These are phyloP conservation scores for Choloepus hoffmanni DNA, from an alignment of 2,113 vertebrate genomes.

Conservation along the genomic window DNA sequence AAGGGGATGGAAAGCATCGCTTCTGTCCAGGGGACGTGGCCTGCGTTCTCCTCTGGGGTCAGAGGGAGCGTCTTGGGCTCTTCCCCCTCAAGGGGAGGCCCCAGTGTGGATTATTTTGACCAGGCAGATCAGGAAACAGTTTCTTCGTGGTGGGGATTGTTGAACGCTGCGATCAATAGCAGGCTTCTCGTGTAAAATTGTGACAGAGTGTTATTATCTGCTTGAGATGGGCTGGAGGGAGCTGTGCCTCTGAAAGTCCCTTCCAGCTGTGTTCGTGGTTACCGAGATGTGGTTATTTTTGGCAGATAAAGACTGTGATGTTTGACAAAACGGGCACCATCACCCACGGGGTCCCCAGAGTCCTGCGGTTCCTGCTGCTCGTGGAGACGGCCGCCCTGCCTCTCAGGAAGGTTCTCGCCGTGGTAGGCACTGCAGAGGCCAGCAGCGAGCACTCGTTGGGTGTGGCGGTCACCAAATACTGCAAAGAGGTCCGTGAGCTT, in stretches of 20 bases:
- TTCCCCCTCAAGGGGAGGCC: neutral
- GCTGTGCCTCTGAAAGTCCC: neutral
- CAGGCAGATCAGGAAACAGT: neutral
- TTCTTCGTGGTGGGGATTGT: neutral
- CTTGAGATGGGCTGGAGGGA: neutral
- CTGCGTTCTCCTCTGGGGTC: fast-evolving
- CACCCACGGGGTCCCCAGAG: constrained; percentile 93
- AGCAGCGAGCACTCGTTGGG: constrained; percentile 98
- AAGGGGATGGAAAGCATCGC: fast-evolving
- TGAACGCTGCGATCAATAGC: neutral
- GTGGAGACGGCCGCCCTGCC: constrained; percentile 89
- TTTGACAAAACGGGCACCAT: constrained; percentile 99
- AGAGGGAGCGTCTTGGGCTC: neutral
- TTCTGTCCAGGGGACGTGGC: neutral
- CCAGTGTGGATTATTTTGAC: too few relatives aligned
- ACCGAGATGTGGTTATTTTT: constrained; percentile 33
- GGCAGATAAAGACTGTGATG: constrained; percentile 95
- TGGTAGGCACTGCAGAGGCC: constrained; percentile 96
- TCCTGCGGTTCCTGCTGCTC: constrained; percentile 93
- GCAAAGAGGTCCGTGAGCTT: constrained; percentile 91
- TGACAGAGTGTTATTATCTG: neutral
- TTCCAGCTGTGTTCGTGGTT: neutral
- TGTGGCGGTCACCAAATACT: constrained; percentile 93
- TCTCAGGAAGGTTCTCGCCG: constrained; percentile 92
- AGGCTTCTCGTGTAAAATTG: neutral